These are phyloP conservation scores for Amphimedon queenslandica DNA, from an alignment of 37 sponge, comb jelly and placozoan genomes.

Conservation along the genomic window DNA sequence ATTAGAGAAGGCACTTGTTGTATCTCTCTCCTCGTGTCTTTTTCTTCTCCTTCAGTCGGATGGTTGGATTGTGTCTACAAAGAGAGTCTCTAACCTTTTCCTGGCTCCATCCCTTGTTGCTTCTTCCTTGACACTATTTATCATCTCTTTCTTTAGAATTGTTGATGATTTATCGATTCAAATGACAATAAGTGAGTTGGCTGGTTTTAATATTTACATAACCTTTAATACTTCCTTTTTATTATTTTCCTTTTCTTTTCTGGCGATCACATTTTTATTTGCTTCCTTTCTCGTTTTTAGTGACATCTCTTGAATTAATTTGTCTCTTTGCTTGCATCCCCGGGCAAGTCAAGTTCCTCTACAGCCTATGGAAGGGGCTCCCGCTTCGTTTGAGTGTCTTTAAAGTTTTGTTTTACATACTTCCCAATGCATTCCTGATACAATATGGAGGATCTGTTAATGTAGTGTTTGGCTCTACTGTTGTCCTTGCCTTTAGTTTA, in stretches of 20 bases:
- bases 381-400: neutral
- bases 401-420: slow-evolving; percentile 14
- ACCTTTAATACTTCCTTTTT: neutral
- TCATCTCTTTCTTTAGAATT: neutral
- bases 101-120: slow-evolving; percentile 37
- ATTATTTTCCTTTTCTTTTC: neutral
- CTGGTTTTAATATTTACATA: neutral
- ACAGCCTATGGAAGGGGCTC: slow-evolving; percentile 54
- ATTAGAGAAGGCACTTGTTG: neutral
- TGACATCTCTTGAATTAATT: slow-evolving; percentile 21
- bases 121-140: slow-evolving; percentile 17
- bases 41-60: slow-evolving; percentile 54
- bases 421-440: slow-evolving; percentile 40
- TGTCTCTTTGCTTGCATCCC: slow-evolving; percentile 44
- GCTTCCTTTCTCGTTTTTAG: neutral
- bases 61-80: slow-evolving; percentile 13
- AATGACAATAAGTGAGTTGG: neutral
- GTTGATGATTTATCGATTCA: neutral
- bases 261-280: too few species aligned
- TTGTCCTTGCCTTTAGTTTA: neutral
- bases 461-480: neutral
- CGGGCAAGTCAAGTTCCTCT: slow-evolving; percentile 42
- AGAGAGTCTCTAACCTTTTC: slow-evolving; percentile 21
- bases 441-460: slow-evolving; percentile 14
- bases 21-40: slow-evolving; percentile 21